Evolutionary conservation across 2,113 vertebrate species (phyloP).

Genomic region (Merops nubicus): DNA sequence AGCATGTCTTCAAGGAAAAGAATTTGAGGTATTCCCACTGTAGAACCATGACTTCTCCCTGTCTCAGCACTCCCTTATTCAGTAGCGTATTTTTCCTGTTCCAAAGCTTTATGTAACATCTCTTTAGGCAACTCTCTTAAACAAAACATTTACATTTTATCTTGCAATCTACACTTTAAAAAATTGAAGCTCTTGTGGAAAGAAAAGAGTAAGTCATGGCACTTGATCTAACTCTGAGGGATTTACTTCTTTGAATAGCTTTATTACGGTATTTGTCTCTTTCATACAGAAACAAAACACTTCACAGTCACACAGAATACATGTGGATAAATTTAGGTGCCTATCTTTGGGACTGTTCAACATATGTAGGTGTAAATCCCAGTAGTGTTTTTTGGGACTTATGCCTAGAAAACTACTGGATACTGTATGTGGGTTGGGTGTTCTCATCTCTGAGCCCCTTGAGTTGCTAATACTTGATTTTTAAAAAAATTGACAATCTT

Average conservation of each 20-base stretch:
- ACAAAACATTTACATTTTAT: not conserved
- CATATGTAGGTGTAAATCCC: not conserved
- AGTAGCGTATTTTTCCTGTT: not conserved
- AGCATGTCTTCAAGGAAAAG: not conserved
- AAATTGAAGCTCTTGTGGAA: not conserved
- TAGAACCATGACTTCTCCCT: not conserved
- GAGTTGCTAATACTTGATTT: rapidly evolving
- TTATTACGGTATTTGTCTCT: not conserved
- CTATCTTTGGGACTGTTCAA: not conserved
- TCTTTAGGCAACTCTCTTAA: not conserved
- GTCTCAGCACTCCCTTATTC: not conserved
- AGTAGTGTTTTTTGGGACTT: not conserved
- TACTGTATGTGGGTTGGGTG: not conserved
- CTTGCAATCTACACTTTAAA: not conserved
- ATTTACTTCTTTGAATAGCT: not conserved
- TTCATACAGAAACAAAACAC: not conserved
- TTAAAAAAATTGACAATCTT: not conserved
- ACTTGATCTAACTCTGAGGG: not conserved
- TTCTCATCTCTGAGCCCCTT: not conserved
- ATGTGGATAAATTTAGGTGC: not conserved
- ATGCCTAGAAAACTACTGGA: not conserved
- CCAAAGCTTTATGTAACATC: not conserved
- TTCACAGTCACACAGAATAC: not conserved
- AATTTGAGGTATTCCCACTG: not conserved
- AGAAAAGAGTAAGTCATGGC: not conserved